A percentile compares a stretch with the other conserved stretches of the same genome.
Conservation (phyloP, 2,888 invertebrate genomes). For the Deladenus siricidicola region DNA sequence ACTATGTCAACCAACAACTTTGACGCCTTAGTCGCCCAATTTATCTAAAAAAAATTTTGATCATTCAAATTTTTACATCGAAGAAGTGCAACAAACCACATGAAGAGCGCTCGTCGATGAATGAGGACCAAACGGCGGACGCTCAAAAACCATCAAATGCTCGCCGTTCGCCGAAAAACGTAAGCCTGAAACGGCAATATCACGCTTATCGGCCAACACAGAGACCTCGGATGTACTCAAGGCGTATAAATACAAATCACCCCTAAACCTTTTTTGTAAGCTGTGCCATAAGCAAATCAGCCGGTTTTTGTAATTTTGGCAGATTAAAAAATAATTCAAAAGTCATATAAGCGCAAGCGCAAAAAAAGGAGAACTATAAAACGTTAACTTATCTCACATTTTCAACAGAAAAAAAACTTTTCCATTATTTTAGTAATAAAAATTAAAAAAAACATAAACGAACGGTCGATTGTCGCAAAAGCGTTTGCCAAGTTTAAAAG, state of each 20-base stretch:
- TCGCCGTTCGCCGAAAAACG: slow-evolving; percentile 40
- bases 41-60: slow-evolving; percentile 11
- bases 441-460: background rate
- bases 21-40: slow-evolving; percentile 31
- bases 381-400: background rate
- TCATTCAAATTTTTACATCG: background rate
- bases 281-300: background rate
- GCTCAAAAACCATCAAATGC: slow-evolving; percentile 28
- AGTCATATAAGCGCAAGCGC: background rate
- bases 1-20: slow-evolving; percentile 32
- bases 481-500: slow-evolving; percentile 42
- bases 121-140: slow-evolving; percentile 45
- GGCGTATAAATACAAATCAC: slow-evolving; percentile 41
- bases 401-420: too few species aligned
- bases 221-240: slow-evolving; percentile 32
- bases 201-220: slow-evolving; percentile 11
- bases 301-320: background rate
- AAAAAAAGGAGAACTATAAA: background rate
- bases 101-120: slow-evolving; percentile 34
- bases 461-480: slow-evolving; percentile 43
- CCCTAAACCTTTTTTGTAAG: slow-evolving; percentile 23
- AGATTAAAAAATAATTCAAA: background rate
- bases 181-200: slow-evolving; percentile 27
- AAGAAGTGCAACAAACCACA: slow-evolving; percentile 10
- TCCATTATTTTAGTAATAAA: background rate